These are phyloP conservation scores for Microcebus ravelobensis DNA, from an alignment of 2,113 vertebrate genomes.

Conservation along the genomic window DNA sequence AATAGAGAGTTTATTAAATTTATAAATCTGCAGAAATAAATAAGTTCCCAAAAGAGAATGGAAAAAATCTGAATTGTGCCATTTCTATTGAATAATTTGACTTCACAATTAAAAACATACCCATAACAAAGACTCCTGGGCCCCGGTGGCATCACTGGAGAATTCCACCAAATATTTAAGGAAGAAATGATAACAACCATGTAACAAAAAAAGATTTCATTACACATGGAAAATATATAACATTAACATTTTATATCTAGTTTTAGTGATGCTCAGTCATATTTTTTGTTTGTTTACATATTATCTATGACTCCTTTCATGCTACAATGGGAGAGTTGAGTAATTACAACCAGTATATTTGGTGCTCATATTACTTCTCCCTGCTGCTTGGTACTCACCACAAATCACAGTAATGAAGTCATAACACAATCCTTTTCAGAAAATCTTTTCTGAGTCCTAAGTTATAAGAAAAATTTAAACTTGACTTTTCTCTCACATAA, in stretches of 20 bases:
- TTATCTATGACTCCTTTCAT: background rate
- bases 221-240: background rate
- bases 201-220: background rate
- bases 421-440: background rate
- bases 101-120: background rate
- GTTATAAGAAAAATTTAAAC: background rate
- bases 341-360: background rate
- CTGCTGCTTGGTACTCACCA: background rate
- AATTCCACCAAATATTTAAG: background rate
- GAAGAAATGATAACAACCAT: background rate
- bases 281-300: background rate
- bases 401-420: background rate
- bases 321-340: background rate
- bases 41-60: background rate
- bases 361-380: background rate
- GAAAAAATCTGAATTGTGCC: background rate
- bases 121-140: background rate
- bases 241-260: background rate
- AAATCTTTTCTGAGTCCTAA: background rate
- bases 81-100: background rate
- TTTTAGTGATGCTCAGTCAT: background rate
- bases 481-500: background rate
- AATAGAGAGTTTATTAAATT: background rate
- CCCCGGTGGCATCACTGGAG: background rate
- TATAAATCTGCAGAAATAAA: background rate